Evolutionary conservation across 1,140 invertebrate genomes (phyloP).

Genomic region (Brachionus asplanchnoidis): DNA sequence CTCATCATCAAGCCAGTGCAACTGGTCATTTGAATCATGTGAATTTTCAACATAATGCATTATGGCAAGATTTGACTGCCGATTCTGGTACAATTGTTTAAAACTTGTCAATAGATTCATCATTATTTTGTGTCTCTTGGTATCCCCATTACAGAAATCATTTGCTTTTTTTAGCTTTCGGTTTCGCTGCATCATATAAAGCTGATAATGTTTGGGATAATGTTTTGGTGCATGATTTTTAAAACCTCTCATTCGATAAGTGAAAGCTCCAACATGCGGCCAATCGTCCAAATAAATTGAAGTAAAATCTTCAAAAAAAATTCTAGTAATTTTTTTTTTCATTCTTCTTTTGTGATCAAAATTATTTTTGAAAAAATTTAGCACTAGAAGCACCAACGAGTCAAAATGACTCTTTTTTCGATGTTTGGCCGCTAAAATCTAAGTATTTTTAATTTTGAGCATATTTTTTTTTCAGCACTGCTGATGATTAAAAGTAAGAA

Average conservation of each 20-base stretch:
- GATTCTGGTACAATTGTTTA: background rate
- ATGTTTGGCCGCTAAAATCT: too few relatives aligned
- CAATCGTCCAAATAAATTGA: too few relatives aligned
- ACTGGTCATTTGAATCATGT: background rate
- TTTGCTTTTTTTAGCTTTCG: background rate
- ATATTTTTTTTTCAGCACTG: too few relatives aligned
- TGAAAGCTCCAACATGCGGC: conserved; percentile 64
- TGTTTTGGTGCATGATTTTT: conserved; percentile 66
- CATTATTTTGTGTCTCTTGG: background rate
- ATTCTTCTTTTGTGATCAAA: too few relatives aligned
- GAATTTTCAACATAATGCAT: background rate
- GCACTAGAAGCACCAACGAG: too few relatives aligned
- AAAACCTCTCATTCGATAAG: conserved; percentile 83
- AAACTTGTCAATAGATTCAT: background rate
- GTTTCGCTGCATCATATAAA: conserved; percentile 46
- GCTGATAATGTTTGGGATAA: conserved; percentile 63
- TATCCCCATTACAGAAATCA: background rate
- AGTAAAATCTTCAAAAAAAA: too few relatives aligned
- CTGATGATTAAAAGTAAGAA: too few relatives aligned
- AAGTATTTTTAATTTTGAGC: too few relatives aligned
- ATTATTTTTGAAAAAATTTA: too few relatives aligned
- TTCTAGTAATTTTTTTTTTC: too few relatives aligned
- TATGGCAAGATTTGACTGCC: background rate
- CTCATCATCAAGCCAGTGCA: background rate
- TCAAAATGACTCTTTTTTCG: too few relatives aligned